Base-by-base conservation (phyloP, 53 echinoderm and acorn worm species). In the Arbacia lixula region DNA sequence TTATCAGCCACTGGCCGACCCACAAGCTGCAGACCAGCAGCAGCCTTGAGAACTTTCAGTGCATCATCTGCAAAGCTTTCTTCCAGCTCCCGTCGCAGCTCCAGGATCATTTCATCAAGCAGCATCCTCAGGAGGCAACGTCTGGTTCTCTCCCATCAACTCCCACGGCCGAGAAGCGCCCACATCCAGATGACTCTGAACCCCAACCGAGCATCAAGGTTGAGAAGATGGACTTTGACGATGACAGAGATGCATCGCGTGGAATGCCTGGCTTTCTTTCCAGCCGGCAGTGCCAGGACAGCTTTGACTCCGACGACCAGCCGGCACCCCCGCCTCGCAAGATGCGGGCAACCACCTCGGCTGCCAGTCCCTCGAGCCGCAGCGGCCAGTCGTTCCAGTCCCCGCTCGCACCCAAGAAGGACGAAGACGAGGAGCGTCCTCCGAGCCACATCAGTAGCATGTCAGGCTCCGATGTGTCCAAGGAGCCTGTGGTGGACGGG, bases 401-500 rank as follows among this genome's bases (percentile, higher is more conserved):
- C 54, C 34, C 54, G 33, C 32, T 32, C 57, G 56, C 36, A 29
- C 25, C 68, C 24, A 25, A 54, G 77, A 46, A 77, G 43, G 77
- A 57, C 36, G 40, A 85, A 76, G 85, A 42, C 5, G 89, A 89
- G 29, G 89, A 85, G 14, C 84, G 88, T 12, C 88, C 88, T 12
- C 72, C 74, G 25, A 88, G 88, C 34, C 84, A 84, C 9, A 66
- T 85, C 36, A 89, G 89, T 68, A 76, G 76, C 37, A 76, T 76
- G 76, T 55, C 76, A 10, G 76, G 76, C 10, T 72, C 72, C 14
- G 72, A 72, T 22, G 19, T 56, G 2, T 55, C 71, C 43, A 76
- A 76, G 57, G 76, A 76, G 34, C 33, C 49, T 29, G 51, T 50
- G 14, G 71, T 71, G n/a, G 88, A 91, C 12, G 78, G 85, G 50